phyloP scores from a whole-genome alignment of 2,113 vertebrate genomes.

The Atractosteus spatula region DNA sequence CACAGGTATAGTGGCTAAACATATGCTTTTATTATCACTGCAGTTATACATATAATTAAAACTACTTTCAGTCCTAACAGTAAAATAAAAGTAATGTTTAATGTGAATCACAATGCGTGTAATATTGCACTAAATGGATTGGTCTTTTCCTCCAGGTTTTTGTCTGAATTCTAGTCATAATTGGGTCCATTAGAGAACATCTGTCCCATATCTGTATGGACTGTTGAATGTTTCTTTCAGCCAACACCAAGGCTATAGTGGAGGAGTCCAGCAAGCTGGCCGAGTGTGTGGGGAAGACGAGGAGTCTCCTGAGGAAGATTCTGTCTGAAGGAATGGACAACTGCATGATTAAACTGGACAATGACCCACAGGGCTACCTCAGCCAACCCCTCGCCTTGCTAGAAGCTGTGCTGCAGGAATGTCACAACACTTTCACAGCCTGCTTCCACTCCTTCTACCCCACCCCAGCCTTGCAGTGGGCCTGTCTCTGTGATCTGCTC shows the following conservation, averaged over 20 bases:
- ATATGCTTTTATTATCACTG: too few relatives aligned
- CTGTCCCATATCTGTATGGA: too few relatives aligned
- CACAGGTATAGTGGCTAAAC: too few relatives aligned
- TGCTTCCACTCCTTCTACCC: conserved; percentile 98
- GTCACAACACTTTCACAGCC: conserved; percentile 96
- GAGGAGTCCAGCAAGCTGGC: conserved; percentile 97
- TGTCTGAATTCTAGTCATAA: too few relatives aligned
- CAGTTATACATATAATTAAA: too few relatives aligned
- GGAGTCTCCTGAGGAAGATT: conserved; percentile 93
- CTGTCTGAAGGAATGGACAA: conserved; percentile 96
- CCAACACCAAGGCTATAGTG: conserved; percentile 87
- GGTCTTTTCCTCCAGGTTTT: too few relatives aligned
- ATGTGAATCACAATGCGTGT: too few relatives aligned
- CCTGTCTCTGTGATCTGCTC: conserved; percentile 93
- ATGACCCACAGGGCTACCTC: conserved; percentile 93
- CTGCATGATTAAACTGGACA: conserved; percentile 93
- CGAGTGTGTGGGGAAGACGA: conserved; percentile 95
- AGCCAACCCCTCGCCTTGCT: conserved; percentile 90
- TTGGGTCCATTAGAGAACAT: too few relatives aligned
- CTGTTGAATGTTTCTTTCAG: conserved; percentile 48
- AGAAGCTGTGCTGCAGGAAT: conserved; percentile 95
- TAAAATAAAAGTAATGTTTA: too few relatives aligned
- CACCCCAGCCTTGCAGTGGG: conserved; percentile 94
- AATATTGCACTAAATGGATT: too few relatives aligned
- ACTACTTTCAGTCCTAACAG: too few relatives aligned